A percentile compares a stretch with the other conserved stretches of the same genome.
phyloP scores from a whole-genome alignment of 2,113 vertebrate species.

The Tretioscincus oriximinensis region DNA sequence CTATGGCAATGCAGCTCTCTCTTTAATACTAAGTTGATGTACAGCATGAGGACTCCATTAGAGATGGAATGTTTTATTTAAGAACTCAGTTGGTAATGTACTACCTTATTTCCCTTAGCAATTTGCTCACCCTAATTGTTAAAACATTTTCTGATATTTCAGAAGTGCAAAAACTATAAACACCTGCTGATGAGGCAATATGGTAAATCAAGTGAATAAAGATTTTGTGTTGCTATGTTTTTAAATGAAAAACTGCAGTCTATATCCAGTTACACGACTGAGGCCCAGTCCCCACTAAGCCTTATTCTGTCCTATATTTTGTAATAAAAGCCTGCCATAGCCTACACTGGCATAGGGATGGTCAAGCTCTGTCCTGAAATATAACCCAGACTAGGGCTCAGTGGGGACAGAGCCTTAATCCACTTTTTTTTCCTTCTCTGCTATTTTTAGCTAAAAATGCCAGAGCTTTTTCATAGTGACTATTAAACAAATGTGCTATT shows the following conservation, averaged over 20 bases:
- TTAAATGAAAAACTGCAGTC: background rate
- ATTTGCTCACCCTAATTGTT: conserved; percentile 69
- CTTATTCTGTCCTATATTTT: too few relatives aligned
- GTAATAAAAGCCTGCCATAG: too few relatives aligned
- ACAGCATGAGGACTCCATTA: conserved; percentile 64
- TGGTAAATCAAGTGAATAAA: background rate
- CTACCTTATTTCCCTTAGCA: conserved; percentile 66
- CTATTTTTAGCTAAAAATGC: background rate
- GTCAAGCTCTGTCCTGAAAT: too few relatives aligned
- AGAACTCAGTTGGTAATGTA: conserved; percentile 50
- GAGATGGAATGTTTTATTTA: conserved; percentile 74
- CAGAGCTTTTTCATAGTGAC: too few relatives aligned
- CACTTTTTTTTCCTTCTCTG: background rate
- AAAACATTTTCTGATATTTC: conserved; percentile 65
- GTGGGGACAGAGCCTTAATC: background rate
- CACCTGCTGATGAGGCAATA: conserved; percentile 32
- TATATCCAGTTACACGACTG: too few relatives aligned
- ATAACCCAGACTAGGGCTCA: too few relatives aligned
- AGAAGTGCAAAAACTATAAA: conserved; percentile 51
- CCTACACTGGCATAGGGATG: too few relatives aligned
- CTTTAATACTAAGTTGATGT: conserved; percentile 48
- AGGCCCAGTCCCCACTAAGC: too few relatives aligned
- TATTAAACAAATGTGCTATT: too few relatives aligned
- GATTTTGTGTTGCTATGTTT: background rate
- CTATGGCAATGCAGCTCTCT: conserved; percentile 53